Evolutionary conservation across 2,888 invertebrate species (phyloP), one percentile per base, ranked within the genome.

Genomic region (Euzophera pinguis): DNA sequence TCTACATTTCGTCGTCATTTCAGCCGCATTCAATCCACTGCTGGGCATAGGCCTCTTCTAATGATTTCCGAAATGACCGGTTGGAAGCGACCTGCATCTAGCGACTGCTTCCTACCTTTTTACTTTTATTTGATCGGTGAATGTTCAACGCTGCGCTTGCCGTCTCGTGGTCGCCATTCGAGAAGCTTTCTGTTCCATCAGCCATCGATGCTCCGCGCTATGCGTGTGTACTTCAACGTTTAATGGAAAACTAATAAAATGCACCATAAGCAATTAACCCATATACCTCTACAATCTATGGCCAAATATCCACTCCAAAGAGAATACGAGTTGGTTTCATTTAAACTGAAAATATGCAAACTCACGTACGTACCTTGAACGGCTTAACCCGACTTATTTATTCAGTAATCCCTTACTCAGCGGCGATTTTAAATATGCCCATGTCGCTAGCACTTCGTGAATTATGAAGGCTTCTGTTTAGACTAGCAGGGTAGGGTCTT

Each of bases 381-480:
- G 14, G 50, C 37, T 53, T 53, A 58, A 56, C 47, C 59, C 57
- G 61, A 62, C 65, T 70, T 71, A 73, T 73, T 75, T 71, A 70
- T 73, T 71, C 64, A 71, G 61, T 69, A 69, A 72, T 70, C 75
- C 73, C 71, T 73, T 69, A 69, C 67, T 61, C 63, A 65, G 71
- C 67, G 59, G 55, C 57, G 54, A 53, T 60, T 60, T 57, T 60
- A 59, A 62, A 60, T 59, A 54, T 60, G 59, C 27, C 39, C 49
- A 39, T 55, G 60, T 51, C 29, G 52, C 42, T 53, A 57, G 41
- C 53, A 43, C 42, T 54, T 47, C 12, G 34, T 37, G 12, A 51
- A 41, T 57, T 54, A 45, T 41, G 48, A 52, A 47, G 45, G 45
- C 9, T 32, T 10, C 10, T 10, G 29, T 16, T 22, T 8, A 6